Percentiles rank a stretch among this genome's conserved stretches.
phyloP scores from a whole-genome alignment of 2,113 vertebrate species.

The Microcebus griseorufus region DNA sequence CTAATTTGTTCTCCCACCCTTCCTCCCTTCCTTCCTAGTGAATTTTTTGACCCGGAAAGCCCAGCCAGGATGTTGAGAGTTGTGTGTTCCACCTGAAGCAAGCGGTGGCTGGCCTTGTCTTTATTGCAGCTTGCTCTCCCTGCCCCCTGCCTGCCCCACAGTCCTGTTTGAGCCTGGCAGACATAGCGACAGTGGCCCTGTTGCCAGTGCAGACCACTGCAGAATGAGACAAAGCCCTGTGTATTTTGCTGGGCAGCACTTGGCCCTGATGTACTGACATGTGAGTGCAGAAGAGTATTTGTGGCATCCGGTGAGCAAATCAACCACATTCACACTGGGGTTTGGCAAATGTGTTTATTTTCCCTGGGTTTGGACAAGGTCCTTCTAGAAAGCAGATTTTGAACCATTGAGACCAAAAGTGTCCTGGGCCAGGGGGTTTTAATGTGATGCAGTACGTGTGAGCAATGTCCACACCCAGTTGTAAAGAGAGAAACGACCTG shows the following conservation, averaged over 20 bases:
- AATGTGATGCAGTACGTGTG: not conserved
- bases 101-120: not conserved
- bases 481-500: not conserved
- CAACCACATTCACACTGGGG: not conserved
- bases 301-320: fast-evolving
- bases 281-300: not conserved
- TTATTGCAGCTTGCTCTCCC: too few relatives aligned
- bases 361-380: not conserved
- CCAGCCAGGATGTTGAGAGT: not conserved
- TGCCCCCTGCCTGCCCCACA: too few relatives aligned
- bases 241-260: not conserved
- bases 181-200: fast-evolving
- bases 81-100: not conserved
- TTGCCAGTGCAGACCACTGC: not conserved
- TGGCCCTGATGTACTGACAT: not conserved
- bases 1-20: not conserved
- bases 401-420: not conserved
- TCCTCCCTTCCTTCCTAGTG: not conserved
- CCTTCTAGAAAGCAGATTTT: not conserved
- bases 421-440: not conserved
- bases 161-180: not conserved
- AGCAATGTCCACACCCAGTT: not conserved
- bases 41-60: not conserved
- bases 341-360: not conserved
- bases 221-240: conserved; percentile 20